These are phyloP conservation scores for Drosophila incognita DNA, from an alignment of 2,888 invertebrate genomes.

Conservation along the genomic window DNA sequence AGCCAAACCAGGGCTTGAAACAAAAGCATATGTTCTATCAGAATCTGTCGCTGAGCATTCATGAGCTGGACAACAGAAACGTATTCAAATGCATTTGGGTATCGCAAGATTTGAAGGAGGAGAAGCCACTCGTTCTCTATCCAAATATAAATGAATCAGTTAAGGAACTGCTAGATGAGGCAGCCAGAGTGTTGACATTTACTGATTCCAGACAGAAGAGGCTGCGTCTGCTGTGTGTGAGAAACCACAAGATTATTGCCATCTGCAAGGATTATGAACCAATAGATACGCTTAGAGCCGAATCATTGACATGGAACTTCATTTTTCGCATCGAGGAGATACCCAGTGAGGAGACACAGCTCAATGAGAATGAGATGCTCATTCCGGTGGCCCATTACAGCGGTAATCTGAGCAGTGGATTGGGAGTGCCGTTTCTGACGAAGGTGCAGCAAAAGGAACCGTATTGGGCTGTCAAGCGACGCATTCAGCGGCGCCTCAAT, in stretches of 20 bases:
- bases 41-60: conserved; percentile 97
- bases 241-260: conserved; percentile 89
- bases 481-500: conserved; percentile 95
- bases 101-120: conserved; percentile 95
- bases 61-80: conserved; percentile 98
- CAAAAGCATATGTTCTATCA: conserved; percentile 98
- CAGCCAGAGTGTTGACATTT: conserved; percentile 95
- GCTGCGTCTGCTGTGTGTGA: conserved; percentile 92
- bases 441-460: conserved; percentile 96
- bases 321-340: conserved; percentile 95
- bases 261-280: conserved; percentile 90
- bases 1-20: conserved; percentile 92
- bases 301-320: conserved; percentile 74
- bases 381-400: conserved; percentile 98
- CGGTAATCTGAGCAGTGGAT: conserved; percentile 96
- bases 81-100: conserved; percentile 95
- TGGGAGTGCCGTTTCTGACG: conserved; percentile 96
- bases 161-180: conserved; percentile 95
- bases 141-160: conserved; percentile 98
- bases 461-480: conserved; percentile 93
- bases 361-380: conserved; percentile 93
- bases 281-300: conserved; percentile 86
- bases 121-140: conserved; percentile 97
- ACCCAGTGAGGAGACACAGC: conserved; percentile 93
- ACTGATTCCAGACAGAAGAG: conserved; percentile 94